These are phyloP conservation scores for Gila orcuttii DNA, from an alignment of 2,113 vertebrate genomes.

Conservation along the genomic window DNA sequence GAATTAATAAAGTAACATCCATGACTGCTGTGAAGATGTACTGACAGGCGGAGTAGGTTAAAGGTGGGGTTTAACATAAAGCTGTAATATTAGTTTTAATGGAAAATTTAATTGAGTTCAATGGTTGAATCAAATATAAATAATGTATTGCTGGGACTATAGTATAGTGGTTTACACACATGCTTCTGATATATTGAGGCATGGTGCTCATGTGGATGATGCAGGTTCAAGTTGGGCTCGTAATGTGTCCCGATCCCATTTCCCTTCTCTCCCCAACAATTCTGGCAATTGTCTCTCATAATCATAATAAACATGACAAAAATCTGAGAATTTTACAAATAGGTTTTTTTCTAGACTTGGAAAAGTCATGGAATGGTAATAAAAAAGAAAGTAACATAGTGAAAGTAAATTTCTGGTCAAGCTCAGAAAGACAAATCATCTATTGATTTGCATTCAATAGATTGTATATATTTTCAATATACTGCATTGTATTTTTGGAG, in stretches of 20 bases:
- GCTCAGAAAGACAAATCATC: not conserved
- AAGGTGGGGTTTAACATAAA: slow-evolving; percentile 4
- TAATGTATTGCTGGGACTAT: not conserved
- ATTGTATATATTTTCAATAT: no score
- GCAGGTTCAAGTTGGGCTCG: not conserved
- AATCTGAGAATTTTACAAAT: not conserved
- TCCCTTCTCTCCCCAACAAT: not conserved
- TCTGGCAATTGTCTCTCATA: not conserved
- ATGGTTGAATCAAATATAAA: not conserved
- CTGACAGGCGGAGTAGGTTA: not conserved
- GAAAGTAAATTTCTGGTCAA: no score
- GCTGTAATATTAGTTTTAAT: not conserved
- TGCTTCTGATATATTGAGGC: not conserved
- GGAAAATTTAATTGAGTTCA: not conserved
- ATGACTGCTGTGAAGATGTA: not conserved
- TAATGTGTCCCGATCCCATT: not conserved
- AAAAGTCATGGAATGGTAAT: not conserved
- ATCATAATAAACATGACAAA: not conserved
- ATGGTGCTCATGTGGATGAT: not conserved
- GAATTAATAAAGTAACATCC: slow-evolving; percentile 17
- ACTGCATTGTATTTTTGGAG: no score
- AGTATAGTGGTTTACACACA: not conserved
- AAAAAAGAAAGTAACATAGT: no score
- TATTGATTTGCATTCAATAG: not conserved
- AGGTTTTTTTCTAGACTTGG: not conserved